Evolutionary conservation across 2,113 vertebrate genomes (phyloP).

Genomic region (Alligator sinensis): DNA sequence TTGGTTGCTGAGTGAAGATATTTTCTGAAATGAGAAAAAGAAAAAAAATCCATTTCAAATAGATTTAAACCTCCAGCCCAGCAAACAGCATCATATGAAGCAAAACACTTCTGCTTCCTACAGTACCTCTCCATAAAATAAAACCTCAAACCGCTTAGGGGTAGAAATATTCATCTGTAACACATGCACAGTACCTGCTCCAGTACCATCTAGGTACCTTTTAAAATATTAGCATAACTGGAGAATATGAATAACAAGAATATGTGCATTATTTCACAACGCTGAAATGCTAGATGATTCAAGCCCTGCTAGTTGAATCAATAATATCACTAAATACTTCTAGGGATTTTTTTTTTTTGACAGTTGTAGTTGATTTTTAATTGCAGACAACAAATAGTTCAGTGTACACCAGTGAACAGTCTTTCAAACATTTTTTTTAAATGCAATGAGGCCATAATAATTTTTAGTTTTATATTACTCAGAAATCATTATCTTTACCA

Average conservation of each 20-base stretch:
- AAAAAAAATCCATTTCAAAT: neutral
- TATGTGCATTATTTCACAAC: conserved; percentile 25
- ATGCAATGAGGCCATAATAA: conserved; percentile 65
- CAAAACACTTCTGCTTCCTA: rapidly evolving
- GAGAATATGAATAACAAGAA: neutral
- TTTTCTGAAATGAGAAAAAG: conserved; percentile 83
- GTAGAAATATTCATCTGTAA: neutral
- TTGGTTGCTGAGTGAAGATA: conserved; percentile 93
- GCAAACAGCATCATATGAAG: rapidly evolving
- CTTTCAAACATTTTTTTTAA: conserved; percentile 48
- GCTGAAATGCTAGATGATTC: conserved; percentile 36
- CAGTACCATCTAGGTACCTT: neutral
- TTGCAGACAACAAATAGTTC: conserved; percentile 57
- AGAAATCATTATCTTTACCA: conserved; percentile 58
- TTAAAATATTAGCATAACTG: neutral
- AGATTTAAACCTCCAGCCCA: neutral
- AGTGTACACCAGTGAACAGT: conserved; percentile 32
- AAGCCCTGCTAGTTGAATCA: conserved; percentile 15
- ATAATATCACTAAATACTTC: conserved; percentile 45
- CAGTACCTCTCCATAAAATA: neutral
- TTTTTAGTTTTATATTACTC: conserved; percentile 53
- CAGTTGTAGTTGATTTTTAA: conserved; percentile 62
- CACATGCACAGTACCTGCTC: neutral
- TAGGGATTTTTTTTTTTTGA: conserved; percentile 38
- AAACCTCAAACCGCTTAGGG: rapidly evolving